These are phyloP conservation scores for Nemapogon koenigi DNA, from an alignment of 2,888 invertebrate species.

Conservation along the genomic window DNA sequence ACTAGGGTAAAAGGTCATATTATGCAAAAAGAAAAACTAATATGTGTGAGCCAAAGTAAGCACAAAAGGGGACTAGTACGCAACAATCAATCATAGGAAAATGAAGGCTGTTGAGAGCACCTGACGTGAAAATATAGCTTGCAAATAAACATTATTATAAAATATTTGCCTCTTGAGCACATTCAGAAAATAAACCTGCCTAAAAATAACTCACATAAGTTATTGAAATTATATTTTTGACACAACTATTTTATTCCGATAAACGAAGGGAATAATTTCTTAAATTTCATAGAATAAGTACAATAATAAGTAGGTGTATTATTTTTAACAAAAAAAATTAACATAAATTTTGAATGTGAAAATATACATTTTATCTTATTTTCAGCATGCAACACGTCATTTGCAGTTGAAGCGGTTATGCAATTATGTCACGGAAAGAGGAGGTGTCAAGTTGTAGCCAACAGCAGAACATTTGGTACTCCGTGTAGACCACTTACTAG, in stretches of 20 bases:
- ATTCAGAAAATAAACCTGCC: too few relatives aligned
- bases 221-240: too few relatives aligned
- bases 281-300: too few relatives aligned
- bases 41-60: slow-evolving; percentile 5
- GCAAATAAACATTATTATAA: too few relatives aligned
- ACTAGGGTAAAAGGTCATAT: too few relatives aligned
- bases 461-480: slow-evolving; percentile 76
- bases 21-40: slow-evolving; percentile 5
- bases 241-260: too few relatives aligned
- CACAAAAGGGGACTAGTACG: slow-evolving; percentile 3
- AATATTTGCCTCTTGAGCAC: too few relatives aligned
- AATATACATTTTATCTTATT: slow-evolving; percentile 25
- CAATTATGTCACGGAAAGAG: slow-evolving; percentile 83
- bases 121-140: slow-evolving; percentile 16
- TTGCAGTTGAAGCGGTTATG: slow-evolving; percentile 89
- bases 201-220: too few relatives aligned
- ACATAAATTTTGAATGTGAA: too few relatives aligned
- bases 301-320: too few relatives aligned
- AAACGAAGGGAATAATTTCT: too few relatives aligned
- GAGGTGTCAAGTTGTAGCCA: slow-evolving; percentile 76
- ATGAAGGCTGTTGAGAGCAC: slow-evolving; percentile 19
- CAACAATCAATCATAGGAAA: slow-evolving; percentile 20
- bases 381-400: slow-evolving; percentile 81
- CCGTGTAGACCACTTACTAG: slow-evolving; percentile 76
- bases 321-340: too few relatives aligned